Evolutionary conservation across 2,113 vertebrate species (phyloP).

Genomic region (Salvelinus alpinus): DNA sequence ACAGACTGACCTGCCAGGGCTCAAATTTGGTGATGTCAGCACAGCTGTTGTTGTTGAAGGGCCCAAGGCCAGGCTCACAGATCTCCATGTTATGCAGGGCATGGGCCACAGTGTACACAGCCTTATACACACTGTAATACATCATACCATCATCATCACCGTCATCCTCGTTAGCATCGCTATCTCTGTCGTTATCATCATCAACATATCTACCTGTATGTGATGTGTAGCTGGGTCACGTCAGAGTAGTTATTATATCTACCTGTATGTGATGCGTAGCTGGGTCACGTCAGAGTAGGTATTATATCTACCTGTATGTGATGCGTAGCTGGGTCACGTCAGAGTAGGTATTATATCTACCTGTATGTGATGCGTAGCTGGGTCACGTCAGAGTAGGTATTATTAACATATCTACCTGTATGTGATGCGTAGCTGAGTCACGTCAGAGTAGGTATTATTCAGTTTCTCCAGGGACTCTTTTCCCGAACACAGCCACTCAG

Average conservation of each 20-base stretch:
- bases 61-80: slow-evolving; percentile 66
- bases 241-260: too few species aligned
- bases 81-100: slow-evolving; percentile 75
- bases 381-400: too few species aligned
- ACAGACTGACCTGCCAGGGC: slow-evolving; percentile 75
- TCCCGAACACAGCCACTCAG: slow-evolving; percentile 72
- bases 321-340: too few species aligned
- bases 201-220: slow-evolving; percentile 34
- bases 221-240: too few species aligned
- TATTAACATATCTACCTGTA: slow-evolving; percentile 66
- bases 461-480: slow-evolving; percentile 69
- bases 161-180: background rate
- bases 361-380: too few species aligned
- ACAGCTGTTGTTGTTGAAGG: slow-evolving; percentile 67
- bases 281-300: slow-evolving; percentile 38
- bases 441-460: slow-evolving; percentile 79
- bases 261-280: slow-evolving; percentile 57
- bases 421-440: slow-evolving; percentile 81
- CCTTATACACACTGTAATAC: slow-evolving; percentile 78
- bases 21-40: slow-evolving; percentile 78
- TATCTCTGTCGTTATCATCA: background rate
- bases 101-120: slow-evolving; percentile 80
- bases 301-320: too few species aligned
- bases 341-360: too few species aligned
- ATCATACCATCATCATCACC: background rate